These are phyloP conservation scores for Myoxocephalus aenaeus DNA, from an alignment of 2,797 vertebrate genomes.

Conservation along the genomic window DNA sequence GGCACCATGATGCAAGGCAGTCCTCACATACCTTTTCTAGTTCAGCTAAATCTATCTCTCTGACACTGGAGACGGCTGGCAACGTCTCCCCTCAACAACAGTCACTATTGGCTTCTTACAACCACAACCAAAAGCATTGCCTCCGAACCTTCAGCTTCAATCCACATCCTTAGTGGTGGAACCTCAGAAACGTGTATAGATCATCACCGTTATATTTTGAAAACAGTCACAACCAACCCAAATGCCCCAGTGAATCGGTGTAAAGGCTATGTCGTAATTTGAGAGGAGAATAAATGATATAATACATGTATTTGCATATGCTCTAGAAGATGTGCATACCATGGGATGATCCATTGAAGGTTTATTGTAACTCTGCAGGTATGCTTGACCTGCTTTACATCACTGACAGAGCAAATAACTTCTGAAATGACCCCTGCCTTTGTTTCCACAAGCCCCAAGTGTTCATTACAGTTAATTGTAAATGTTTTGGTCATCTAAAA, in stretches of 20 bases:
- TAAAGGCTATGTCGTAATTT: not conserved
- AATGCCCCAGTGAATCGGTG: not conserved
- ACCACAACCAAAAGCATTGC: not conserved
- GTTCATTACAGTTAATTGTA: not conserved
- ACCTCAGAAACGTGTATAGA: not conserved
- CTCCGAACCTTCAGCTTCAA: not conserved
- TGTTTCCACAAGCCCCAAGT: not conserved
- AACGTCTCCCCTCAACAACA: not conserved
- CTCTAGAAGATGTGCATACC: not conserved
- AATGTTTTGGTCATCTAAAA: not conserved
- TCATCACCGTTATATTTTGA: not conserved
- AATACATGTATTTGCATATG: not conserved
- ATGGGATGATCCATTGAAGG: not conserved
- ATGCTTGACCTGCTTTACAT: not conserved
- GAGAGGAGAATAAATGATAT: not conserved
- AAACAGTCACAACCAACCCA: not conserved
- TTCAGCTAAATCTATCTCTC: not conserved
- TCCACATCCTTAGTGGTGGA: not conserved
- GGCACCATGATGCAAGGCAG: not conserved
- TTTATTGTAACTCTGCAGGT: conserved; percentile 7
- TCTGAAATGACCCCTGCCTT: not conserved
- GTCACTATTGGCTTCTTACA: not conserved
- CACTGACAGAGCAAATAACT: not conserved
- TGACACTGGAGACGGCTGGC: not conserved
- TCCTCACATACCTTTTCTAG: not conserved